Percentiles rank a stretch among this genome's conserved stretches.
Conservation (phyloP, 2,113 vertebrate species). For the Zapus hudsonius region DNA sequence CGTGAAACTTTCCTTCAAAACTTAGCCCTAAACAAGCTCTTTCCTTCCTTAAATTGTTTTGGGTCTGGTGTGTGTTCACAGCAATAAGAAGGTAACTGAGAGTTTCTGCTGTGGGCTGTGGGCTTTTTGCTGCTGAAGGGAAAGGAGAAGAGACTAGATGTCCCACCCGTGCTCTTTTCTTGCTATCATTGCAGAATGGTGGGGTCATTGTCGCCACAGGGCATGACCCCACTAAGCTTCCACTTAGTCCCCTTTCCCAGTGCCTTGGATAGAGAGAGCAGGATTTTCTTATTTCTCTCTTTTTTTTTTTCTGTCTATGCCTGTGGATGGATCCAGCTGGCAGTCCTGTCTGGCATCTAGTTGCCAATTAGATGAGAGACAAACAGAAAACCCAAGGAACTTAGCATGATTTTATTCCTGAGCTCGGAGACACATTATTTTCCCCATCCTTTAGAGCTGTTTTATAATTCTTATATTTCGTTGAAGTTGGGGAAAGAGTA, state of each 20-base stretch:
- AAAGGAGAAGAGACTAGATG: not conserved
- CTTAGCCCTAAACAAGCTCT: no score
- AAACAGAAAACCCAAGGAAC: not conserved
- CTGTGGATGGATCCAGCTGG: not conserved
- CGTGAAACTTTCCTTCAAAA: no score
- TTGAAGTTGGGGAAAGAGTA: not conserved
- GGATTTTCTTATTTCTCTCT: not conserved
- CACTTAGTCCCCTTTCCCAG: not conserved
- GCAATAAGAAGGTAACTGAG: no score
- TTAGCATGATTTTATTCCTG: not conserved
- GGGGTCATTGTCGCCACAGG: no score
- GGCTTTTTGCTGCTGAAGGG: not conserved
- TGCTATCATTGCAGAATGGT: no score
- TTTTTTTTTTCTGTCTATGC: not conserved
- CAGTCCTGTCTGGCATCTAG: no score
- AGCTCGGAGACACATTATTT: not conserved
- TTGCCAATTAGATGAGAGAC: not conserved
- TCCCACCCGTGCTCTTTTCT: not conserved
- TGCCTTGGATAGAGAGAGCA: not conserved
- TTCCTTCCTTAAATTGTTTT: no score
- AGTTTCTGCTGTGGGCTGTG: not conserved
- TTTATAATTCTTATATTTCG: not conserved
- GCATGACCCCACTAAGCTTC: no score
- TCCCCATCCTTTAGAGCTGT: not conserved
- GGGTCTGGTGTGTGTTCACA: not conserved